Conservation (phyloP, 2,888 invertebrate species). For the Lordiphosa andalusiaca region DNA sequence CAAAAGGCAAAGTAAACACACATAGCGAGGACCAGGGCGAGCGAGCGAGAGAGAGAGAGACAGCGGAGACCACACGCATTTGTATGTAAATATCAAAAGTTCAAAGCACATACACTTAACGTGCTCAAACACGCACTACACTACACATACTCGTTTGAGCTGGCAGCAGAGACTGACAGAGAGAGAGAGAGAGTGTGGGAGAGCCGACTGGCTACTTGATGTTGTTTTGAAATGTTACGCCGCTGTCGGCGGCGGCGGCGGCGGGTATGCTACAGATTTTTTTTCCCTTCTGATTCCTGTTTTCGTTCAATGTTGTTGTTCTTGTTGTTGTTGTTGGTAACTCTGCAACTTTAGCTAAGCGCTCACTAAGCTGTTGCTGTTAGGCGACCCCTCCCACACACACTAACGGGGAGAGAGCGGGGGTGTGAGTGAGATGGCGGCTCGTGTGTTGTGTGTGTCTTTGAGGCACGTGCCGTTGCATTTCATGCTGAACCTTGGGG, state of each 20-base stretch:
- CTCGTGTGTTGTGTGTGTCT: too few species aligned
- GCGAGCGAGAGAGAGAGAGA: neutral
- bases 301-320: slow-evolving; percentile 1
- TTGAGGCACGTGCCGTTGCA: slow-evolving; percentile 29
- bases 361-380: slow-evolving; percentile 4
- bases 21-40: neutral
- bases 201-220: slow-evolving; percentile 53
- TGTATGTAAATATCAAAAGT: slow-evolving; percentile 68
- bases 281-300: slow-evolving; percentile 2
- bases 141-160: slow-evolving; percentile 7
- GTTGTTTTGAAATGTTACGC: slow-evolving; percentile 39
- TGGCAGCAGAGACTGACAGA: neutral
- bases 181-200: neutral
- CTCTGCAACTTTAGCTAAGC: slow-evolving; percentile 3
- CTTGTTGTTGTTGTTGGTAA: too few species aligned
- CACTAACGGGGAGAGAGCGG: too few species aligned
- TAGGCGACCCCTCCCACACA: too few species aligned
- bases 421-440: too few species aligned
- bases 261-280: slow-evolving; percentile 40
- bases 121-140: slow-evolving; percentile 49
- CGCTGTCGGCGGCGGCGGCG: slow-evolving; percentile 16
- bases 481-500: slow-evolving; percentile 15
- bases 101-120: slow-evolving; percentile 69
- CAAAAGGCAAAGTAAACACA: slow-evolving; percentile 64
- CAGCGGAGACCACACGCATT: slow-evolving; percentile 37